phyloP scores from a whole-genome alignment of 2,888 invertebrate genomes.

The Tachina lurida region DNA sequence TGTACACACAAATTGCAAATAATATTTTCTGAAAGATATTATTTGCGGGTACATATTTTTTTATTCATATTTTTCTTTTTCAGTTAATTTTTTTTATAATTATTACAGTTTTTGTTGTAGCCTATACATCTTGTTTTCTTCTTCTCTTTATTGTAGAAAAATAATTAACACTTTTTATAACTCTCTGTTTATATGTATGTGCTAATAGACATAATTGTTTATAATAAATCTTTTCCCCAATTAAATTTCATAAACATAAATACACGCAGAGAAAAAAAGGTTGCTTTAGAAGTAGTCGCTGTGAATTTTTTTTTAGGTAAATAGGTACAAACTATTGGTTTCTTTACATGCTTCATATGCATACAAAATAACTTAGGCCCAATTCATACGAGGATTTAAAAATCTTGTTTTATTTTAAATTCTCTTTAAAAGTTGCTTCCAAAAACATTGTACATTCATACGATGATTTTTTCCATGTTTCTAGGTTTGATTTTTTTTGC shows the following conservation, averaged over 20 bases:
- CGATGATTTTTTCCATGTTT: no score
- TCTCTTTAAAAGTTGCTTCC: no score
- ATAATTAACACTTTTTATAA: constrained; percentile 54
- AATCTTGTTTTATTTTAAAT: no score
- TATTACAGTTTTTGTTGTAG: constrained; percentile 14
- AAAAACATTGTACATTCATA: no score
- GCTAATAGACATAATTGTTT: constrained; percentile 31
- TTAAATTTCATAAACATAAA: constrained; percentile 51
- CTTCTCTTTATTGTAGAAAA: constrained; percentile 23
- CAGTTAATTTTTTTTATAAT: neutral
- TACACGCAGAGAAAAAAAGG: constrained; percentile 9
- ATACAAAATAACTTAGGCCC: no score
- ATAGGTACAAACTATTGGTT: no score
- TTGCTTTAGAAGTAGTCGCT: no score
- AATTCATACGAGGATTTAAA: no score
- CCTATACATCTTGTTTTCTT: neutral
- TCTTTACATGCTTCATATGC: no score
- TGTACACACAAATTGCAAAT: no score
- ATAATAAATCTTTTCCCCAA: constrained; percentile 62
- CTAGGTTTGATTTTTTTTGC: no score
- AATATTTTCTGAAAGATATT: neutral
- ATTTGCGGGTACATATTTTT: neutral
- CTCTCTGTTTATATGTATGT: constrained; percentile 1
- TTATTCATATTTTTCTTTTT: constrained; percentile 1
- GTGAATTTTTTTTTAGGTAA: no score